Conservation (phyloP, 2,888 invertebrate species). For the Acanthosepion esculentum region DNA sequence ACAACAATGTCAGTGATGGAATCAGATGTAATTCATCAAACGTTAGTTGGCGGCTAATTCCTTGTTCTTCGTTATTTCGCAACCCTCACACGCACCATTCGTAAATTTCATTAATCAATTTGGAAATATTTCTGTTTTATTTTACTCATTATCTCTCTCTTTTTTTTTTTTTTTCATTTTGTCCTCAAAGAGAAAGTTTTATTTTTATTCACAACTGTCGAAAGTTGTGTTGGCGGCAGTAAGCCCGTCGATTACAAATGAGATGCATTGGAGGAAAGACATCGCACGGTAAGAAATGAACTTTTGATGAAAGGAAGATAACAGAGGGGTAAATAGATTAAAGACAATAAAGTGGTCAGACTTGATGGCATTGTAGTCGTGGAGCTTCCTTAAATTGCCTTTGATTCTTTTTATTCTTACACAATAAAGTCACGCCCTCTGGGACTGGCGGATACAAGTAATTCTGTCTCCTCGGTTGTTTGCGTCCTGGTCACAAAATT, state of each 20-base stretch:
- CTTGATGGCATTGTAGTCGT: background rate
- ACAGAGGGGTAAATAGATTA: background rate
- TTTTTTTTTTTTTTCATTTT: background rate
- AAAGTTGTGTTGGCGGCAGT: background rate
- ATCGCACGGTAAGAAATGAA: background rate
- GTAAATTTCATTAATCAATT: slow-evolving; percentile 8
- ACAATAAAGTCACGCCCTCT: too few relatives aligned
- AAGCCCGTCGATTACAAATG: background rate
- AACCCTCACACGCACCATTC: background rate
- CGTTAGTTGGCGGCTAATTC: background rate
- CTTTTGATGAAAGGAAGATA: background rate
- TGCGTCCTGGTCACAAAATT: too few relatives aligned
- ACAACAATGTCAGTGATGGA: background rate
- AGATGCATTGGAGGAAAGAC: background rate
- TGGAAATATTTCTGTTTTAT: background rate
- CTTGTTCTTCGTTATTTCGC: background rate
- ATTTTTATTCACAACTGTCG: background rate
- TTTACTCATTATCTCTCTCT: background rate
- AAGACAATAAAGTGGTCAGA: background rate
- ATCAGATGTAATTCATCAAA: background rate
- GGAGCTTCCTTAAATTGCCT: background rate
- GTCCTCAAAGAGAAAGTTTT: background rate
- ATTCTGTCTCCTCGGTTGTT: too few relatives aligned
- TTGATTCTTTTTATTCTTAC: too few relatives aligned
- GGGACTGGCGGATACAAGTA: too few relatives aligned